Evolutionary conservation across 2,113 vertebrate genomes (phyloP).

Genomic region (Balaeniceps rex): DNA sequence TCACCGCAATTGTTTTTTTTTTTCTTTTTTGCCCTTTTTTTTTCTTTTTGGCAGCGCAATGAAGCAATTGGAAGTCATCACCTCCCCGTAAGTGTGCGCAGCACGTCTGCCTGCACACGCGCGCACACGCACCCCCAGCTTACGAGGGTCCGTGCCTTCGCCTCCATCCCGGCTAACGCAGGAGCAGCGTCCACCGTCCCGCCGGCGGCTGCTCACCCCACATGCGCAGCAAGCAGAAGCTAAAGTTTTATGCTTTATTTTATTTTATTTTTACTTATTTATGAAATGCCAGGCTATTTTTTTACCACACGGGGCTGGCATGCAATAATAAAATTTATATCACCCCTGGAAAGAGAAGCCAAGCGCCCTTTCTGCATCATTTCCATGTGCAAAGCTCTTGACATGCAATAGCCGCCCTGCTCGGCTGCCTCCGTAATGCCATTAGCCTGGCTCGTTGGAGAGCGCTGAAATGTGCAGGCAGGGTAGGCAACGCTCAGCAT

Average conservation of each 20-base stretch:
- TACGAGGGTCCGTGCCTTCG: not conserved
- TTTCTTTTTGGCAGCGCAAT: not conserved
- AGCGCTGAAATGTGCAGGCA: not conserved
- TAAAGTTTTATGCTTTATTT: not conserved
- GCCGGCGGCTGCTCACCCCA: not conserved
- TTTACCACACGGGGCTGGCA: not conserved
- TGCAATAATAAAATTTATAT: not conserved
- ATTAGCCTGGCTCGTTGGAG: not conserved
- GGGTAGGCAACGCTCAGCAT: not conserved
- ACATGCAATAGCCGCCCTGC: not conserved
- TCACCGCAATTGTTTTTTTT: not conserved
- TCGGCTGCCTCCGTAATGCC: not conserved
- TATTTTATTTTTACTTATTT: not conserved
- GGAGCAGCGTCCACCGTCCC: not conserved
- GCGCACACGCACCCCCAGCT: accelerated
- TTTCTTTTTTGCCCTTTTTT: no score
- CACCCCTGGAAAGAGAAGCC: not conserved
- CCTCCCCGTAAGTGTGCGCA: not conserved
- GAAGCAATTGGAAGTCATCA: not conserved
- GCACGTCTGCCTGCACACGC: not conserved
- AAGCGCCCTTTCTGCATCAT: not conserved
- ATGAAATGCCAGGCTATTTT: accelerated
- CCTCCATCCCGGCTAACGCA: not conserved
- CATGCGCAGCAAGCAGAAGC: not conserved
- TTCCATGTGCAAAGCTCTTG: not conserved